Evolutionary conservation across 2,888 invertebrate genomes (phyloP).

Genomic region (Leptopilina myrica): DNA sequence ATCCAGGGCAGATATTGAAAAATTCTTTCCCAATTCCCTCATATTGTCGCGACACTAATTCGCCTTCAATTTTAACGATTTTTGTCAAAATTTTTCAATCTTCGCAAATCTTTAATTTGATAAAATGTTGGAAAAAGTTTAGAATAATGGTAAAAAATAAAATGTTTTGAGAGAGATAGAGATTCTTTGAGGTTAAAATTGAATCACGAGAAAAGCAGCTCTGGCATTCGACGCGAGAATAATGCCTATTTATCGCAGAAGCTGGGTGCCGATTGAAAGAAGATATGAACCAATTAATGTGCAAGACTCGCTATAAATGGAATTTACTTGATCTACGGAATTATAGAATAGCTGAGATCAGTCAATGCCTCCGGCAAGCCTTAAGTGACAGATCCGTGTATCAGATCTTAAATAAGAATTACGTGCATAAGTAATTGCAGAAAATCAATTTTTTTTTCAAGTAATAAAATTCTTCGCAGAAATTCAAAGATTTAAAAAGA

Average conservation of each 20-base stretch:
- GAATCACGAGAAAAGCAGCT: constrained; percentile 4
- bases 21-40: too few relatives aligned
- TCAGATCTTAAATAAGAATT: constrained; percentile 23
- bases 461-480: too few relatives aligned
- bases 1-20: constrained; percentile 35
- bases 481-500: too few relatives aligned
- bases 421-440: too few relatives aligned
- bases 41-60: too few relatives aligned
- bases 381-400: constrained; percentile 30
- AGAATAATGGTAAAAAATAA: constrained; percentile 28
- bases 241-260: constrained; percentile 33
- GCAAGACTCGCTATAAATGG: constrained; percentile 33
- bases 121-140: too few relatives aligned
- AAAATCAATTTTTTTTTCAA: too few relatives aligned
- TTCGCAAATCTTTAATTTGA: too few relatives aligned
- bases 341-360: constrained; percentile 38
- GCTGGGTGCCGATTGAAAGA: constrained; percentile 35
- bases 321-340: constrained; percentile 34
- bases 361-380: constrained; percentile 22
- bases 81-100: too few relatives aligned
- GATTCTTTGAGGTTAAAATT: neutral
- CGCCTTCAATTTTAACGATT: too few relatives aligned
- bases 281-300: constrained; percentile 41
- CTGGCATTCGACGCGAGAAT: constrained; percentile 31
- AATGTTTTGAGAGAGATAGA: neutral